Evolutionary conservation across 1,140 invertebrate species (phyloP), one percentile per base, ranked within the genome.

Genomic region (Drosophila insularis): DNA sequence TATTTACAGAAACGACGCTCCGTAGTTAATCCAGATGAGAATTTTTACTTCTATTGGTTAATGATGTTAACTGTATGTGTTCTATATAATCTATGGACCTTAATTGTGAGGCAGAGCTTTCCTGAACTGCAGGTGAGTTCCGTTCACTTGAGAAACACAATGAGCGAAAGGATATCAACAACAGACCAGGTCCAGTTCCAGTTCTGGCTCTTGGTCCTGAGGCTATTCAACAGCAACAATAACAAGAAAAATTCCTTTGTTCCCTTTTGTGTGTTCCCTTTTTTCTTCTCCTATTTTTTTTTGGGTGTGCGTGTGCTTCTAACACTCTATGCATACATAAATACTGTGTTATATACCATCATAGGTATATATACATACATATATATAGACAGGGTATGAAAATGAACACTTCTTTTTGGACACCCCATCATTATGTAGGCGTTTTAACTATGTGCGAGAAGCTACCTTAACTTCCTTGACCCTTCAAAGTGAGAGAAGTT

Each of bases 21-120:
- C n/a, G 98, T 99, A 19, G 95, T 99, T 68, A 98, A 98, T 92
- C 98, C 98, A 0, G 98, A 99, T 92, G 97, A 97, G 75, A 98
- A 97, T 91, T 97, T 98, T 91, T 98, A 98, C 93, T 98, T 98
- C 93, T 97, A 97, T 90, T 99, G 98, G 98, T 93, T 99, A 68
- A 96, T 97, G 93, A 89, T 98, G 21, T 93, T 98, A 68, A 98
- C 97, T 14, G 90, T 95, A 56, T 97, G 97, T 90, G 96, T 99
- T 71, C 94, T 99, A 23, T 99, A 99, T 93, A 99, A 99, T 92
- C 93, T 98, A 23, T 99, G 98, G 98, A 97, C 98, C 8, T 93
- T 98, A 31, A 99, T 99, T 78, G 98, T 98, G 21, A 94, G 98
- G 17, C 97, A 99, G 92, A 98, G 97, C 84, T 96, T 99, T 92